Conservation (phyloP, 2,888 invertebrate species). For the Drosophila macrothrix region DNA sequence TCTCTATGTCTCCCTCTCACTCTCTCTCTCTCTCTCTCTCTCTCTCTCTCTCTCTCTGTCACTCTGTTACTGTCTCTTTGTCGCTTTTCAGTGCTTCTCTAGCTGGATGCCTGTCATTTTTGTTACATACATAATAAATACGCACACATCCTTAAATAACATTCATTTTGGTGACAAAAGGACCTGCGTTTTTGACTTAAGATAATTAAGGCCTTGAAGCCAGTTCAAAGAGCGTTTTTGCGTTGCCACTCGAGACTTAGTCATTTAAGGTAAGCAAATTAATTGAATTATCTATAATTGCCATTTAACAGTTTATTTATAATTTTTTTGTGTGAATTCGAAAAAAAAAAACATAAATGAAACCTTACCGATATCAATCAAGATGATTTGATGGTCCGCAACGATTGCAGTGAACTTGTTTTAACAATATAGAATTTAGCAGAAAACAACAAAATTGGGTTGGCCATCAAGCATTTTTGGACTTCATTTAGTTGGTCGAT, state of each 20-base stretch:
- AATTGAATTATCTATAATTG: not conserved
- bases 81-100: not conserved
- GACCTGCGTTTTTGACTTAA: constrained; percentile 30
- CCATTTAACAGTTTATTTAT: not conserved
- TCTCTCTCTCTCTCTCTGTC: no score
- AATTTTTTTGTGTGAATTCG: not conserved
- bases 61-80: not conserved
- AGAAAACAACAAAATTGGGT: not conserved
- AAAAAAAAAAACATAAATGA: not conserved
- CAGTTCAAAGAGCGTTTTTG: constrained; percentile 8
- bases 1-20: not conserved
- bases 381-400: not conserved
- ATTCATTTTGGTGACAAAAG: constrained; percentile 46
- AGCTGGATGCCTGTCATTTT: constrained; percentile 35
- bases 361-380: not conserved
- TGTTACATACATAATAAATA: constrained; percentile 56
- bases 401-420: not conserved
- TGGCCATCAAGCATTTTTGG: not conserved
- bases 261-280: not conserved
- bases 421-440: not conserved
- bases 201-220: constrained; percentile 45
- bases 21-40: not conserved
- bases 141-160: constrained; percentile 56
- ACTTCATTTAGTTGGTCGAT: not conserved
- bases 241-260: not conserved